Base-by-base conservation (phyloP, 2,797 vertebrate genomes). In the Crypturellus tataupa region DNA sequence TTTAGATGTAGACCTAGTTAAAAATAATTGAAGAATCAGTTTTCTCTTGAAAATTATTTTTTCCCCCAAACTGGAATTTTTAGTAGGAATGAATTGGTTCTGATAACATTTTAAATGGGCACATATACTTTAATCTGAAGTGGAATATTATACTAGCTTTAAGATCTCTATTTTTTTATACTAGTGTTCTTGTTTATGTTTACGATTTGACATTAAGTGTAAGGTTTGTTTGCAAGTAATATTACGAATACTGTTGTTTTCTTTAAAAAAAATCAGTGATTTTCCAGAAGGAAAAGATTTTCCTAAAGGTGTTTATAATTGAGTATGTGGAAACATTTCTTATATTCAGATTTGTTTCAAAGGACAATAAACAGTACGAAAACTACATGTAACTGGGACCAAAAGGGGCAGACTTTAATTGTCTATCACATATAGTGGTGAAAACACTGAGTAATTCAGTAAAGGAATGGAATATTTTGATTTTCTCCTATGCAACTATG, bases 21-120 rank as follows among this genome's bases (percentile, higher is more conserved):
- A 90, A 95, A 91, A 91, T 81, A 90, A 95, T 87, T 90, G 68
- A 84, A 84, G 51, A 53, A 81, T 73, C n/a, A 23, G 24, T 87
- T 91, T 20, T 76, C 15, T 78, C 17, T 25, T 68, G 51, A 71
- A 92, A 92, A 85, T 35, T 39, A 1, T 24, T 87, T 83, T 89
- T 83, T 89, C 7, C 5, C 9, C 80, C 31, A 37, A 59, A 21
- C 25, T 69, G 7, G 5, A 92, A 70, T 69, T 24, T 12, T 79
- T 79, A 63, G 2, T 17, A 33, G 59, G 8, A 73, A 53, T 33
- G n/a, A 27, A 53, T n/a, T 63, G 2, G 55, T 80, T 73, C 27
- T 37, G 49, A 80, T 56, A 44, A 27, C 12, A 35, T 4, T 83
- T 88, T 60, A 21, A 56, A 44, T 13, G 58, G 37, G 60, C 33